These are phyloP conservation scores for Tragopan temminckii DNA, from an alignment of 2,797 vertebrate species.

Conservation along the genomic window DNA sequence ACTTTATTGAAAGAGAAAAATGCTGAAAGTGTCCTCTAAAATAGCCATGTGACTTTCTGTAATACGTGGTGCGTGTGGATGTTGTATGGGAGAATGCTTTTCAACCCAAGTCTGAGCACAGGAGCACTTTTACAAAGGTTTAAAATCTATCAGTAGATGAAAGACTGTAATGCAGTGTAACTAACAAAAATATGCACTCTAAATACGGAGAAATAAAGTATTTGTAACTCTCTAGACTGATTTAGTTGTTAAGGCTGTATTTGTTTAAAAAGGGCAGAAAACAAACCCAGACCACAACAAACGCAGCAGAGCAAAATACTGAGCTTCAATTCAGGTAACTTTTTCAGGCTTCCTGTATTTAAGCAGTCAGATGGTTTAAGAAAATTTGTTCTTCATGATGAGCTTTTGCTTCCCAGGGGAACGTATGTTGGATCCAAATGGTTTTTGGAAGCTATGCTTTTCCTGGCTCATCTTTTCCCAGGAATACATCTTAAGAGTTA, in stretches of 20 bases:
- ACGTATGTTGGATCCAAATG: neutral
- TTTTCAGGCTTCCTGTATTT: neutral
- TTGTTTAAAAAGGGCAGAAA: neutral
- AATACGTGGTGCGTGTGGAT: neutral
- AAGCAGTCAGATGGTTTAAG: neutral
- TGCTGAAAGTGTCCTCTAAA: neutral
- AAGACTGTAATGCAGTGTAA: neutral
- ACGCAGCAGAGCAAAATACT: neutral
- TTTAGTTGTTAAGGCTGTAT: neutral
- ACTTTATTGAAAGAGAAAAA: neutral
- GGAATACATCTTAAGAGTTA: neutral
- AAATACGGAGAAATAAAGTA: neutral
- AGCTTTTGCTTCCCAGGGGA: neutral
- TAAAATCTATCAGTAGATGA: neutral
- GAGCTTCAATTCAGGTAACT: neutral
- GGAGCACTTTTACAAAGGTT: neutral
- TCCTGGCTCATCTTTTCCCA: neutral
- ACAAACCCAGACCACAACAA: neutral
- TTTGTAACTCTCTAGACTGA: neutral
- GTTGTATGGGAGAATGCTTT: rapidly evolving
- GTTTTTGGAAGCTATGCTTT: neutral
- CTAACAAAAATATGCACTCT: neutral
- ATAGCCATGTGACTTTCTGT: neutral
- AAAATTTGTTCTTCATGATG: neutral
- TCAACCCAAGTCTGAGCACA: neutral